phyloP scores from a whole-genome alignment of 2,797 vertebrate genomes.

The Hyperoplus lanceolatus region DNA sequence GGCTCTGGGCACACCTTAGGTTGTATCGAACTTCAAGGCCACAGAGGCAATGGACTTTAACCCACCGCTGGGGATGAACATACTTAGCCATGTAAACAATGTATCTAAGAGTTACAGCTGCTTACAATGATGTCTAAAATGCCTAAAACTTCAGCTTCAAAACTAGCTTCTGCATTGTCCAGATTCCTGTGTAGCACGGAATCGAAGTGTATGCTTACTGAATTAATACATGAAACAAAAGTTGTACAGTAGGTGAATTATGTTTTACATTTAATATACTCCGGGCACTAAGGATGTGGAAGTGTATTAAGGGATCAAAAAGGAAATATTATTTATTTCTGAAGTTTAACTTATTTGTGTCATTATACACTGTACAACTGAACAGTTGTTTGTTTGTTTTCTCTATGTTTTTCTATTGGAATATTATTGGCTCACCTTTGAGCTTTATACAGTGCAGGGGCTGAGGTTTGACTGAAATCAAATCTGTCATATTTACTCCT shows the following conservation, averaged over 20 bases:
- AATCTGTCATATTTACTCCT: constrained; percentile 32
- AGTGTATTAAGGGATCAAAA: constrained; percentile 16
- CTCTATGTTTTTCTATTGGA: constrained; percentile 57
- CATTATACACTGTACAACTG: constrained; percentile 44
- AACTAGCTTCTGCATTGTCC: constrained; percentile 66
- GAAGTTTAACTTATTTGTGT: constrained; percentile 51
- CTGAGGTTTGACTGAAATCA: constrained; percentile 50
- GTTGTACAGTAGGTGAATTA: constrained; percentile 42
- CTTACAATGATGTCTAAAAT: constrained; percentile 81
- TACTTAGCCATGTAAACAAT: constrained; percentile 76
- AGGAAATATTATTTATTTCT: constrained; percentile 50
- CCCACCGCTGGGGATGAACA: constrained; percentile 46
- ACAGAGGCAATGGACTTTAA: constrained; percentile 44
- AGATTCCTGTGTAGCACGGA: constrained; percentile 62
- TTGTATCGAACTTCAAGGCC: constrained; percentile 30
- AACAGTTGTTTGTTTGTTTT: constrained; percentile 46
- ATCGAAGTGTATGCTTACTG: constrained; percentile 67
- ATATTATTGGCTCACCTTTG: constrained; percentile 49
- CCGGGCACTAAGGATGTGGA: constrained; percentile 26
- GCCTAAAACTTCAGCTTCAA: constrained; percentile 79
- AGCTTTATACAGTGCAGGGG: constrained; percentile 42
- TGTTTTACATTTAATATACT: constrained; percentile 45
- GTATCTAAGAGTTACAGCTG: constrained; percentile 69
- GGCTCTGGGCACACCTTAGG: constrained; percentile 22
- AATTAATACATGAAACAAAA: constrained; percentile 55